These are phyloP conservation scores for Protonemura montana DNA, from an alignment of 2,888 invertebrate species.

Conservation along the genomic window DNA sequence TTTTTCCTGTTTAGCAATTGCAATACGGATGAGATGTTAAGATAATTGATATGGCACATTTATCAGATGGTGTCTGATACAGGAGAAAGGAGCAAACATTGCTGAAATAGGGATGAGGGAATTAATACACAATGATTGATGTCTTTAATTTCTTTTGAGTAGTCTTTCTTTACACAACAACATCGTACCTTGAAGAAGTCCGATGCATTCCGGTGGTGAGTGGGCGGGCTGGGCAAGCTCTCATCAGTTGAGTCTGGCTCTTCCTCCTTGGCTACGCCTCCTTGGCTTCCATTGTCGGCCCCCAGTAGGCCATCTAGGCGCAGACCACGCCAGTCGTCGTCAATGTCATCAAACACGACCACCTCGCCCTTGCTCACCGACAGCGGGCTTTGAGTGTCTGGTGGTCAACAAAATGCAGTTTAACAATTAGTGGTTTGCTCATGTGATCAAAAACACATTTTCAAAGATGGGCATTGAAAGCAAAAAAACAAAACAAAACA, in stretches of 20 bases:
- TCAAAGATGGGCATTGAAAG: too few species aligned
- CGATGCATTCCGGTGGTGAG: slow-evolving; percentile 60
- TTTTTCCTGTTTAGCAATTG: too few species aligned
- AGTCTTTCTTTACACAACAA: background rate
- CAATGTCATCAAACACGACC: slow-evolving; percentile 86
- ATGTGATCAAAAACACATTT: too few species aligned
- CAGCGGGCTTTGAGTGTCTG: background rate
- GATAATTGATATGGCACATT: too few species aligned
- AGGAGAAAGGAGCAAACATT: too few species aligned
- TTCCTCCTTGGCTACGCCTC: slow-evolving; percentile 22
- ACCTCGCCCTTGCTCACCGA: slow-evolving; percentile 78
- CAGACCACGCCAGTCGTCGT: slow-evolving; percentile 54
- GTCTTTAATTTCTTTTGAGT: too few species aligned
- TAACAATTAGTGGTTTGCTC: too few species aligned
- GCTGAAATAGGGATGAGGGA: too few species aligned
- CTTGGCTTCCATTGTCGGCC: slow-evolving; percentile 16
- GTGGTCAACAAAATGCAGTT: background rate
- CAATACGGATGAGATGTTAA: too few species aligned
- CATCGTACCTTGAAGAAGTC: slow-evolving; percentile 61
- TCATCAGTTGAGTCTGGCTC: slow-evolving; percentile 72
- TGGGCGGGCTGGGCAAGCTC: slow-evolving; percentile 57
- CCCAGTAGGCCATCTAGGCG: slow-evolving; percentile 43
- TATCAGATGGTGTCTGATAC: too few species aligned
- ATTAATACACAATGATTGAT: too few species aligned
- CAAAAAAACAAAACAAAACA: too few species aligned